Conservation (phyloP, 35 echinoderm and acorn worm genomes). For the Patiria miniata region DNA sequence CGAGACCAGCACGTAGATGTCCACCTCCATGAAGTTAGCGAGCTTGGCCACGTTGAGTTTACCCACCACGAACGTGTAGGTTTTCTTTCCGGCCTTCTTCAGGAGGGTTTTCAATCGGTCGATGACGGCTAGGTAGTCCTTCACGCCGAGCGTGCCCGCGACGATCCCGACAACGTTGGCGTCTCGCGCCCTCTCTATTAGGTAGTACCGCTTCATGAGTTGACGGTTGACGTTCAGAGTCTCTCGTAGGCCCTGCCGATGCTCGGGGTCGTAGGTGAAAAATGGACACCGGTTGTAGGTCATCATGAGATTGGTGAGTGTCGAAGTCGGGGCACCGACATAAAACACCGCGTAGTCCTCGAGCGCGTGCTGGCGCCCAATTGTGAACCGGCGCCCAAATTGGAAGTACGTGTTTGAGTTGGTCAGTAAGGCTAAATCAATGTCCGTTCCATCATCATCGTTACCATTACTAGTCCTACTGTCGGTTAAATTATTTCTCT, state of each 20-base stretch:
- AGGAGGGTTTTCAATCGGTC: slow-evolving; percentile 73
- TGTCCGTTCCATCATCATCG: not conserved
- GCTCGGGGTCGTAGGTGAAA: slow-evolving; percentile 80
- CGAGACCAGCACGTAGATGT: slow-evolving; percentile 88
- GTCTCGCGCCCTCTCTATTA: slow-evolving; percentile 90
- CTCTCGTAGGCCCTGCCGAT: slow-evolving; percentile 45
- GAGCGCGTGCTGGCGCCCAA: slow-evolving; percentile 41
- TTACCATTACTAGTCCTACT: not conserved
- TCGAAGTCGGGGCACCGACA: slow-evolving; percentile 71
- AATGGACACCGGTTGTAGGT: slow-evolving; percentile 82
- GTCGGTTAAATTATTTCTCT: not conserved
- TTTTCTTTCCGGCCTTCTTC: slow-evolving; percentile 81
- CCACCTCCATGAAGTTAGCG: slow-evolving; percentile 95
- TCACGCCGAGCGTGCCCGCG: slow-evolving; percentile 85
- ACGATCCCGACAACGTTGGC: slow-evolving; percentile 88
- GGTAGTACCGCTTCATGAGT: slow-evolving; percentile 89
- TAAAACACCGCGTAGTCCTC: slow-evolving; percentile 80
- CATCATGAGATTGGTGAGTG: slow-evolving; percentile 97
- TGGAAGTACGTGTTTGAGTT: slow-evolving; percentile 9
- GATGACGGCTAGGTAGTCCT: slow-evolving; percentile 75
- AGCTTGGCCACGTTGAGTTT: slow-evolving; percentile 97
- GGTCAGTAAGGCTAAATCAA: not conserved
- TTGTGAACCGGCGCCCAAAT: slow-evolving; percentile 61
- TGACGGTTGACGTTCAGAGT: slow-evolving; percentile 80
- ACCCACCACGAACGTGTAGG: slow-evolving; percentile 88